Evolutionary conservation across 2,888 invertebrate genomes (phyloP).

Genomic region (Sycophila texana): DNA sequence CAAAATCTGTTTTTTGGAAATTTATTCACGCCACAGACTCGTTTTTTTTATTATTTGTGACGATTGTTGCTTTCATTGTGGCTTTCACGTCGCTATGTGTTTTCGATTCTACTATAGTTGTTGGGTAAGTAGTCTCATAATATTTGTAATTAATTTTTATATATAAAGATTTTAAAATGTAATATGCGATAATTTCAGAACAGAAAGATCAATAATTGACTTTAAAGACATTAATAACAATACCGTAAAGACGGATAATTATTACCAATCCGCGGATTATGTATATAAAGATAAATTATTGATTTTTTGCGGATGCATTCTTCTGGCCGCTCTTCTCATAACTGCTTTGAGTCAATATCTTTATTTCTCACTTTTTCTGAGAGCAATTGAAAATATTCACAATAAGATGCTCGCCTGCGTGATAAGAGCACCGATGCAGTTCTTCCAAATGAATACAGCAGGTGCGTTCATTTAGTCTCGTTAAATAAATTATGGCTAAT

Average conservation of each 20-base stretch:
- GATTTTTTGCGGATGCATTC: slow-evolving; percentile 79
- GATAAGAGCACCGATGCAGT: slow-evolving; percentile 85
- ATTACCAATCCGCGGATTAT: not conserved
- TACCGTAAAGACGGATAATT: too few relatives aligned
- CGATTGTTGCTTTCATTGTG: slow-evolving; percentile 79
- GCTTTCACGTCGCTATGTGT: slow-evolving; percentile 84
- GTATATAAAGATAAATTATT: slow-evolving; percentile 62
- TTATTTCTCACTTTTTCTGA: slow-evolving; percentile 84
- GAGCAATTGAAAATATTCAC: slow-evolving; percentile 84
- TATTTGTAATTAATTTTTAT: not conserved
- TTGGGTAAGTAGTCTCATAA: slow-evolving; percentile 81
- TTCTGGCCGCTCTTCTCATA: slow-evolving; percentile 79
- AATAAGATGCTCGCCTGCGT: slow-evolving; percentile 86
- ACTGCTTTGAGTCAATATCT: slow-evolving; percentile 81
- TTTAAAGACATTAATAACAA: too few relatives aligned
- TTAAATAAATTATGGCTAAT: too few relatives aligned
- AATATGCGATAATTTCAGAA: not conserved
- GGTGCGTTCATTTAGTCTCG: slow-evolving; percentile 31
- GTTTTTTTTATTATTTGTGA: slow-evolving; percentile 77
- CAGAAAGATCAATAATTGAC: not conserved
- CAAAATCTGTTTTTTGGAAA: slow-evolving; percentile 80
- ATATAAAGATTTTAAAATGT: too few relatives aligned
- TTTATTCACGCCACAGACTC: slow-evolving; percentile 85
- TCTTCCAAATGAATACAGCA: slow-evolving; percentile 80
- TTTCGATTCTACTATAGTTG: slow-evolving; percentile 86